These are phyloP conservation scores for Montipora sp. DNA, from an alignment of 64 coral and sea anemone species.

Conservation along the genomic window DNA sequence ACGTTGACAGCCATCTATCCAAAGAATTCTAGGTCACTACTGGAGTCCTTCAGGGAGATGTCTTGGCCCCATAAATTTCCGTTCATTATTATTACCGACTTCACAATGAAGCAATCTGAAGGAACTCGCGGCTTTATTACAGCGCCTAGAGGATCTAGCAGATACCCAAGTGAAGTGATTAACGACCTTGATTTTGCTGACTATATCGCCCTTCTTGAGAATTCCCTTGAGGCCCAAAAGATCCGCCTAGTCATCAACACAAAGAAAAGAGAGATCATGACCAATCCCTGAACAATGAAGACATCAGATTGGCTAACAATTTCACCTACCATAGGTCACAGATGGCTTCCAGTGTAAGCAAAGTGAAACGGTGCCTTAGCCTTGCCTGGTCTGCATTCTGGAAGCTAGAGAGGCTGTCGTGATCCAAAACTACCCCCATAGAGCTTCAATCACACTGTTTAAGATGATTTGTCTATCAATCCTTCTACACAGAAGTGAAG, in stretches of 20 bases:
- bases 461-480: background rate
- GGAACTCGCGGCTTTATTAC: background rate
- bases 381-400: background rate
- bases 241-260: background rate
- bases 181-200: background rate
- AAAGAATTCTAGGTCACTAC: background rate
- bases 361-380: background rate
- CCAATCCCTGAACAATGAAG: background rate
- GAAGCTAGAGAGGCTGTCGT: background rate
- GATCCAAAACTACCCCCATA: background rate
- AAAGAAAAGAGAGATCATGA: background rate
- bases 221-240: background rate
- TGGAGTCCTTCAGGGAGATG: background rate
- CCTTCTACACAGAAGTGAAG: background rate
- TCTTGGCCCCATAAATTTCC: background rate
- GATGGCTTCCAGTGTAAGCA: background rate
- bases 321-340: background rate
- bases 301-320: background rate
- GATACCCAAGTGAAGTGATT: background rate
- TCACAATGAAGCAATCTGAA: background rate
- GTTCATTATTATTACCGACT: background rate
- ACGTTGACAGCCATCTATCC: background rate
- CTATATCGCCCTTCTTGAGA: background rate
- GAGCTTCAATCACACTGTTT: background rate
- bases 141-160: background rate